Conservation (phyloP, 2,113 vertebrate genomes). For the Neopipo cinnamomea region DNA sequence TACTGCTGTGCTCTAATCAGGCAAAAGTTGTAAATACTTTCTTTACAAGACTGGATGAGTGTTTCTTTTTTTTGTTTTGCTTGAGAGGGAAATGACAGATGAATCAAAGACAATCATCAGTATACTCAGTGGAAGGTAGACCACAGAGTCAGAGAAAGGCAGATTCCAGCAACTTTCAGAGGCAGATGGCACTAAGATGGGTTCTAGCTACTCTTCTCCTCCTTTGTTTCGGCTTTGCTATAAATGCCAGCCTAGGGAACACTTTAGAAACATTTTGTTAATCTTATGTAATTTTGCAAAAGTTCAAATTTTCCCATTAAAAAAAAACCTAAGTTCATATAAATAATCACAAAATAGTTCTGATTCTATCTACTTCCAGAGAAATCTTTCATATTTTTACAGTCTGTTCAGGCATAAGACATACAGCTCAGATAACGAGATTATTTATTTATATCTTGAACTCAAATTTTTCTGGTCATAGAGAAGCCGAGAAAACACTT, state of each 20-base stretch:
- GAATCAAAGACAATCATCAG: background rate
- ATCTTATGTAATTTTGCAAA: background rate
- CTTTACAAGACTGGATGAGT: background rate
- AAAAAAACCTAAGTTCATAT: background rate
- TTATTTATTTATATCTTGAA: background rate
- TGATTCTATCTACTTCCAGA: background rate
- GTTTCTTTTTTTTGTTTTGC: background rate
- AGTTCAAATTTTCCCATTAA: background rate
- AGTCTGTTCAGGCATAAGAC: background rate
- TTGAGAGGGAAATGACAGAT: background rate
- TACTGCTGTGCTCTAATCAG: background rate
- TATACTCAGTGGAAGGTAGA: background rate
- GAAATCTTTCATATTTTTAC: background rate
- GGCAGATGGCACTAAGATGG: background rate
- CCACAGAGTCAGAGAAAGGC: background rate
- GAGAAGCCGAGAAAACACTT: background rate
- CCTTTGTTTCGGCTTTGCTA: background rate
- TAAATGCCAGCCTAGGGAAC: background rate
- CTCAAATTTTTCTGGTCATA: background rate
- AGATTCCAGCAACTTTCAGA: background rate
- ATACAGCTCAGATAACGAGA: background rate
- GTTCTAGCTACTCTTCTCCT: background rate
- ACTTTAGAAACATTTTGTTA: background rate
- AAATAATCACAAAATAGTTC: background rate
- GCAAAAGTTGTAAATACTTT: background rate